Conservation (phyloP, 2,888 invertebrate genomes). For the Pseudococcus jackbeardsleyi region DNA sequence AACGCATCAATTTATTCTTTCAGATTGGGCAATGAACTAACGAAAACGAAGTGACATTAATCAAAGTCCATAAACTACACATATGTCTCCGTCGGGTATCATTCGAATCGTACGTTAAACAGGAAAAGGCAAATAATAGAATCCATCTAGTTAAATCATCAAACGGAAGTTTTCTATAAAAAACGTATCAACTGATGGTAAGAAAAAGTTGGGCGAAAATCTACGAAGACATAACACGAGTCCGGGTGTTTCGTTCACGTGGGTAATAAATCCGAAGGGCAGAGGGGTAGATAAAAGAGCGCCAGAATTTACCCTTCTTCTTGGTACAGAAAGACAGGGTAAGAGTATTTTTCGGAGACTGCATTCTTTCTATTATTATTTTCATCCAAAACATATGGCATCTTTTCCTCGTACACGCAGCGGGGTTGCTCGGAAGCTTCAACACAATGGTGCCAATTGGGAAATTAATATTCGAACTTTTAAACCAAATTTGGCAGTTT, state of each 20-base stretch:
- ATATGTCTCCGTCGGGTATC: not conserved
- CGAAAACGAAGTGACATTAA: not conserved
- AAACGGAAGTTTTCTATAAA: conserved; percentile 57
- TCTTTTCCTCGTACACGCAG: conserved; percentile 16
- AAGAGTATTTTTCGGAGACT: conserved; percentile 30
- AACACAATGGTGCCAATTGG: conserved; percentile 4
- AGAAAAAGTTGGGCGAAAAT: conserved; percentile 24
- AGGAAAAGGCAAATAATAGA: conserved; percentile 60
- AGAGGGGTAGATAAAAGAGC: not conserved
- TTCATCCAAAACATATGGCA: conserved; percentile 38
- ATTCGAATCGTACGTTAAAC: conserved; percentile 28
- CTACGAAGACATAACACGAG: not conserved
- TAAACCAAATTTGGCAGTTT: not conserved
- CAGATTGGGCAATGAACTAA: not conserved
- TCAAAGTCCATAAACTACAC: not conserved
- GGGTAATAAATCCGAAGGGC: not conserved
- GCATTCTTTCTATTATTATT: conserved; percentile 49
- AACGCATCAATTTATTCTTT: conserved; percentile 1
- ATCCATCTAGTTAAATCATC: conserved; percentile 56
- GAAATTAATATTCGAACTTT: not conserved
- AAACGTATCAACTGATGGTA: conserved; percentile 9
- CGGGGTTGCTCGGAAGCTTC: conserved; percentile 1
- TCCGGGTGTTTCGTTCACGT: conserved; percentile 9
- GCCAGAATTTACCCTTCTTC: conserved; percentile 41
- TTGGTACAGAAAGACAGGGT: not conserved